These are phyloP conservation scores for Antheraea pernyi DNA, from an alignment of 1,140 invertebrate genomes.

Conservation along the genomic window DNA sequence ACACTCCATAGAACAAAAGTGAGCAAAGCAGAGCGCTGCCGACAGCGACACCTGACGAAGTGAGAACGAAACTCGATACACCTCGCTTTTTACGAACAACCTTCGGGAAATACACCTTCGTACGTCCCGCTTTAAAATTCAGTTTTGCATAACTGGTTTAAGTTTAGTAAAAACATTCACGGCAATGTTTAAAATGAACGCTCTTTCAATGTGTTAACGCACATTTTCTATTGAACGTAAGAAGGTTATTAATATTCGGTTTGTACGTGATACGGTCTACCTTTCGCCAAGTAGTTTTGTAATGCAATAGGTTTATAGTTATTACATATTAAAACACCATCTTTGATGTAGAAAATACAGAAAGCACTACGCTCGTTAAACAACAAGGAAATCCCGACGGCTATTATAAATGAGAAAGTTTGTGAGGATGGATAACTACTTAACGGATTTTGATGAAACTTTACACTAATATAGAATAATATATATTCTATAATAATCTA, in stretches of 20 bases:
- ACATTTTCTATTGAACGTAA: background rate
- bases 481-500: no score
- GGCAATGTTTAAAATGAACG: background rate
- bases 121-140: background rate
- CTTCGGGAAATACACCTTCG: constrained; percentile 8
- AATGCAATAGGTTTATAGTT: constrained; percentile 76
- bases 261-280: constrained; percentile 68
- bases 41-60: constrained; percentile 72
- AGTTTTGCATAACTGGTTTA: background rate
- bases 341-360: background rate
- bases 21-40: constrained; percentile 64
- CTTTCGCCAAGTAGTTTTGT: constrained; percentile 71
- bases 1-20: constrained; percentile 70
- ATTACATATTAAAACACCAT: constrained; percentile 61
- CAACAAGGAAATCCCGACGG: no score
- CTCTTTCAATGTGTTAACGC: background rate
- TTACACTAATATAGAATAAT: no score
- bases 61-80: constrained; percentile 73
- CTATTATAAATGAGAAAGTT: no score
- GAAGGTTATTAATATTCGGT: constrained; percentile 56
- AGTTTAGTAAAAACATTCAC: background rate
- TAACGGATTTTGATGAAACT: no score
- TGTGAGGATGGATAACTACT: no score
- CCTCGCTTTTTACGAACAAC: background rate
- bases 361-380: background rate